A percentile compares a stretch with the other conserved stretches of the same genome.
These are phyloP conservation scores for Platynereis dumerilii DNA, from an alignment of 2,888 invertebrate species.

Conservation along the genomic window DNA sequence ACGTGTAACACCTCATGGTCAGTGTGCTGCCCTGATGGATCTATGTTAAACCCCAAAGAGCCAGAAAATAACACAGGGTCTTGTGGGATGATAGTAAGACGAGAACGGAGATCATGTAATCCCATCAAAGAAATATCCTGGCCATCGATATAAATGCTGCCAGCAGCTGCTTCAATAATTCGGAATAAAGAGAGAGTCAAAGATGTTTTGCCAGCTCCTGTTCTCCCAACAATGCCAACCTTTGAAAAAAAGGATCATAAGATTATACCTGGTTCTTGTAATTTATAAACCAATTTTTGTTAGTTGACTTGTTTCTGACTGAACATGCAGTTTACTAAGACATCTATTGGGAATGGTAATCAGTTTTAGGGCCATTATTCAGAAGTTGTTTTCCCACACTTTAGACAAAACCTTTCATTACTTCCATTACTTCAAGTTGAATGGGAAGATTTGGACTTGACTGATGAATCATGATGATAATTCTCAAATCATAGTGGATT, in stretches of 20 bases:
- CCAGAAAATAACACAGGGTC: slow-evolving; percentile 61
- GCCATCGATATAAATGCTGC: neutral
- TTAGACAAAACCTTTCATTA: no score
- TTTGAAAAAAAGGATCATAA: neutral
- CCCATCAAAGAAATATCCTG: neutral
- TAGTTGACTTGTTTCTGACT: no score
- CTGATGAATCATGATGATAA: no score
- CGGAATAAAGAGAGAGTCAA: slow-evolving; percentile 8
- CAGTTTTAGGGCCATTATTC: no score
- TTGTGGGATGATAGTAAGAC: slow-evolving; percentile 45
- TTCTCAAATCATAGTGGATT: no score
- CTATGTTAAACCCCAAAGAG: slow-evolving; percentile 60
- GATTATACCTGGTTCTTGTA: no score
- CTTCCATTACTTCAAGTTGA: no score
- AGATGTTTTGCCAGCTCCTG: neutral
- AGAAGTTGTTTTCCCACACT: no score
- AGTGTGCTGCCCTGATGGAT: slow-evolving; percentile 56
- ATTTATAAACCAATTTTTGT: no score
- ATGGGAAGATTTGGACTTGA: no score
- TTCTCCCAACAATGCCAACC: slow-evolving; percentile 2
- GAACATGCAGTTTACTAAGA: no score
- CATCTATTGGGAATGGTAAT: no score
- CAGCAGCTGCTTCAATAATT: slow-evolving; percentile 11
- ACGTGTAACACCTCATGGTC: slow-evolving; percentile 57
- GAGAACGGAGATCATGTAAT: slow-evolving; percentile 42